phyloP scores from a whole-genome alignment of 2,888 invertebrate species.

The Portevinia maculata region DNA sequence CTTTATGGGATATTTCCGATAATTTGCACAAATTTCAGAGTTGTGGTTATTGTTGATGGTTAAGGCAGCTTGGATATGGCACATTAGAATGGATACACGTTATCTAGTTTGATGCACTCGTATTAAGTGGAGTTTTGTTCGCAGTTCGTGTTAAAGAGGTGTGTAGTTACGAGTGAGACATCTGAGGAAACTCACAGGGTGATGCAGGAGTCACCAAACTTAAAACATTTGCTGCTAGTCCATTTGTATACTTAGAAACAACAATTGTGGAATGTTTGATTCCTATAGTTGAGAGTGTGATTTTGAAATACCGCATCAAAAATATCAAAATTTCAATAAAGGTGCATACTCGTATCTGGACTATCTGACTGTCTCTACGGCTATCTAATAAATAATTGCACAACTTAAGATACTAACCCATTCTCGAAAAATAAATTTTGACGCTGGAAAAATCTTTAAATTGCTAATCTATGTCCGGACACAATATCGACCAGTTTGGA shows the following conservation, averaged over 20 bases:
- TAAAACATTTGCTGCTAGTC: no score
- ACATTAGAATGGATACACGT: constrained; percentile 18
- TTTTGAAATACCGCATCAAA: no score
- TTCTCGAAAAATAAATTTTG: background rate
- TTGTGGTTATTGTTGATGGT: constrained; percentile 23
- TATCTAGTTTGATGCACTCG: constrained; percentile 32
- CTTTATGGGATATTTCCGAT: constrained; percentile 41
- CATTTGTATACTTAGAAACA: no score
- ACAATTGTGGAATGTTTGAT: no score
- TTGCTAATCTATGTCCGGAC: background rate
- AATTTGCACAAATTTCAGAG: constrained; percentile 36
- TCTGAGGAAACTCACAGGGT: constrained; percentile 10
- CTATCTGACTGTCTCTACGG: no score
- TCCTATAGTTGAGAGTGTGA: no score
- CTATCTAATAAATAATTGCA: no score
- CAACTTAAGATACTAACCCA: no score
- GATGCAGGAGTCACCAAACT: no score
- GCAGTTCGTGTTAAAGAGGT: no score
- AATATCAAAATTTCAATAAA: no score
- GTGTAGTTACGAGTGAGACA: constrained; percentile 1
- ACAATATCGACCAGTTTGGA: background rate
- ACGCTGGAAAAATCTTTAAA: background rate
- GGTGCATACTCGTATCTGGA: no score
- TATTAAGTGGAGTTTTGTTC: constrained; percentile 32
- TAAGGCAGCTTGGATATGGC: constrained; percentile 9